These are phyloP conservation scores for Pithys albifrons DNA, from an alignment of 2,113 vertebrate genomes.

Conservation along the genomic window DNA sequence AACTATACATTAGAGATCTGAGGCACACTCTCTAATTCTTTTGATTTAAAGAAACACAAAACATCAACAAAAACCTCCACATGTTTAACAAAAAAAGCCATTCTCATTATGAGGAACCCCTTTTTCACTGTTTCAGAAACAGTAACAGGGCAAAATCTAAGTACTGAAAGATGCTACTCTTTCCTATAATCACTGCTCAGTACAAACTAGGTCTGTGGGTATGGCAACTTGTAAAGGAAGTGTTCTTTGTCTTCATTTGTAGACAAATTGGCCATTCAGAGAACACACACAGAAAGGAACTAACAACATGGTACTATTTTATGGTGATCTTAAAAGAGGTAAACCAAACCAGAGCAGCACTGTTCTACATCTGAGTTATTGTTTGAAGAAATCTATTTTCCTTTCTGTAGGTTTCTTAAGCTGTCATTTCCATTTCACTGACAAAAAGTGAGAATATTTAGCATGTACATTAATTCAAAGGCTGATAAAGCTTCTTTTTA, in stretches of 20 bases:
- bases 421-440: neutral
- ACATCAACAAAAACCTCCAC: neutral
- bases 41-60: neutral
- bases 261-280: neutral
- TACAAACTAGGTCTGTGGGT: neutral
- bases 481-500: neutral
- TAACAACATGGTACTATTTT: neutral
- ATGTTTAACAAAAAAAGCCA: neutral
- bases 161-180: neutral
- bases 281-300: neutral
- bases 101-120: neutral
- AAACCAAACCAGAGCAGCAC: neutral
- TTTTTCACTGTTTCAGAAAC: neutral
- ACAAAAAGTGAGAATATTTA: neutral
- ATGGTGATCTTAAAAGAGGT: neutral
- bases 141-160: neutral
- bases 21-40: neutral
- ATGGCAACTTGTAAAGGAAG: neutral
- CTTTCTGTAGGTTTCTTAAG: neutral
- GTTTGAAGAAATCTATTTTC: neutral
- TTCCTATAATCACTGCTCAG: neutral
- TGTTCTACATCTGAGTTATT: neutral
- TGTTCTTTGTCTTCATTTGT: neutral
- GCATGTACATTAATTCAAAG: neutral
- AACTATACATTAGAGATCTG: neutral